Percentiles rank a stretch among this genome's conserved stretches.
Evolutionary conservation across 35 echinoderm and acorn worm species (phyloP).

Genomic region (Apostichopus parvimensis): DNA sequence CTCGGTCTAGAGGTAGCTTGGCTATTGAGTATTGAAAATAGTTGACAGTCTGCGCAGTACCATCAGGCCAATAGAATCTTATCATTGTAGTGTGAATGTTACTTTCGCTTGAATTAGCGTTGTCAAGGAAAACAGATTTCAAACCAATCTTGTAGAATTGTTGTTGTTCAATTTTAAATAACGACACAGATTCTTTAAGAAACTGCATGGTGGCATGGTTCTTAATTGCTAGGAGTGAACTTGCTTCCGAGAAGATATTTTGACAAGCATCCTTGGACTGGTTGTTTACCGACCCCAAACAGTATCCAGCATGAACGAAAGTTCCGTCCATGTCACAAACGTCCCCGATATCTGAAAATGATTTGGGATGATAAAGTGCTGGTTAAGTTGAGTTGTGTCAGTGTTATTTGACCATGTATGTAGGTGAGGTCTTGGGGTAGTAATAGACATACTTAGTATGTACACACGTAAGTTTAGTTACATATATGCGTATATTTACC

Average conservation of each 20-base stretch:
- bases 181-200: conserved; percentile 5
- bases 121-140: background rate
- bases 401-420: too few relatives aligned
- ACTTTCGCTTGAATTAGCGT: background rate
- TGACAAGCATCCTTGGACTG: conserved; percentile 43
- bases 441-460: too few relatives aligned
- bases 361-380: too few relatives aligned
- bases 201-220: conserved; percentile 4
- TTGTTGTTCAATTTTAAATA: conserved; percentile 42
- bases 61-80: conserved; percentile 48
- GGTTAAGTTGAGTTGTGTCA: too few relatives aligned
- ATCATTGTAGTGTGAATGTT: background rate
- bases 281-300: conserved; percentile 63
- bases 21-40: conserved; percentile 35
- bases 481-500: too few relatives aligned
- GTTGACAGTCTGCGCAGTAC: conserved; percentile 40
- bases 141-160: conserved; percentile 57
- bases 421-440: too few relatives aligned
- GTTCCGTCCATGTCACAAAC: conserved; percentile 43
- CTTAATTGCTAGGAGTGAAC: conserved; percentile 58
- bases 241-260: conserved; percentile 58
- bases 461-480: too few relatives aligned
- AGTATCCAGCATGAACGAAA: conserved; percentile 46
- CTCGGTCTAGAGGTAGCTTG: background rate
- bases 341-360: conserved; percentile 40